These are phyloP conservation scores for Proisotoma minuta DNA, from an alignment of 2,888 invertebrate species.

Conservation along the genomic window DNA sequence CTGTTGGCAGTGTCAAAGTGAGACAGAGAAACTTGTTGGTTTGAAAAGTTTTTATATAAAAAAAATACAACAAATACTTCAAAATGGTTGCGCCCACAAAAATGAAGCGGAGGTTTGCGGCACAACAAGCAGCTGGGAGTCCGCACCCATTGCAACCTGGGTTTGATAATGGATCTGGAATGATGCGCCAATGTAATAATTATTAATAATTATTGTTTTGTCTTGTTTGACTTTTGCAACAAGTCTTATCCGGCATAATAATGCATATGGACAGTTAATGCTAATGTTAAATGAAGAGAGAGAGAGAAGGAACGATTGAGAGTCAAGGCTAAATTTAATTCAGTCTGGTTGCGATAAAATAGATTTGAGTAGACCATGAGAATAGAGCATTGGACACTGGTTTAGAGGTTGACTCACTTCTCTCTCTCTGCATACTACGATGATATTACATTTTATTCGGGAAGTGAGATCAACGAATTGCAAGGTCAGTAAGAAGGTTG, in stretches of 20 bases:
- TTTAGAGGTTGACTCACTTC: neutral
- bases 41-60: too few species aligned
- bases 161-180: neutral
- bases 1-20: too few species aligned
- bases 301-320: neutral
- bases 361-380: too few species aligned
- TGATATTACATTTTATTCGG: slow-evolving; percentile 6
- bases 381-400: too few species aligned
- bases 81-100: slow-evolving; percentile 35
- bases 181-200: slow-evolving; percentile 10
- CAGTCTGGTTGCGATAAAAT: too few species aligned
- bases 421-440: neutral
- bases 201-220: neutral
- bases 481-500: slow-evolving; percentile 13
- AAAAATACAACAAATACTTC: too few species aligned
- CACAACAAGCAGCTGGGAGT: slow-evolving; percentile 13
- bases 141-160: slow-evolving; percentile 13
- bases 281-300: too few species aligned
- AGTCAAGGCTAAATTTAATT: neutral
- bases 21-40: too few species aligned
- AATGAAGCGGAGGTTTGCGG: slow-evolving; percentile 28
- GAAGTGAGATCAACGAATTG: slow-evolving; percentile 15
- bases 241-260: neutral
- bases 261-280: neutral
- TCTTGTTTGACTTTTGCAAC: neutral